Percentiles rank a stretch among this genome's conserved stretches.
Evolutionary conservation across 2,888 invertebrate genomes (phyloP).

Genomic region (Cryptophagus acutangulus): DNA sequence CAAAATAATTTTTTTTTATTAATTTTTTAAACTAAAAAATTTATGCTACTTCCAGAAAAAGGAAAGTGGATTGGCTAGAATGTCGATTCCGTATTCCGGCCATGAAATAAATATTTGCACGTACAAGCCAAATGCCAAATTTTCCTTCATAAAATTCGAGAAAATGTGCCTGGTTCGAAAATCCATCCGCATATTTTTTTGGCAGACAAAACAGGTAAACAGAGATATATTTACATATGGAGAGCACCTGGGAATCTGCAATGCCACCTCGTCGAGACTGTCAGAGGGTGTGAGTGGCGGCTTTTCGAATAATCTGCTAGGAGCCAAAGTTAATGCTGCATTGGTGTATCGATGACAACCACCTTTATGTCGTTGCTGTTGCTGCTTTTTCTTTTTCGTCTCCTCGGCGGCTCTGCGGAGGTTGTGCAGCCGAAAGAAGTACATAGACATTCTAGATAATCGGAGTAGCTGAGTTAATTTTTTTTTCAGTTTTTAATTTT

Average conservation of each 20-base stretch:
- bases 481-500: no score
- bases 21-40: no score
- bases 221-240: constrained; percentile 22
- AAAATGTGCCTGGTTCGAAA: no score
- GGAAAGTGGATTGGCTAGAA: no score
- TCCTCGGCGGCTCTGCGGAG: constrained; percentile 79
- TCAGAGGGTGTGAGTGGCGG: constrained; percentile 81
- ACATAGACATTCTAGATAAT: constrained; percentile 83
- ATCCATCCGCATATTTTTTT: no score
- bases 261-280: constrained; percentile 86
- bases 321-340: constrained; percentile 61
- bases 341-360: constrained; percentile 52
- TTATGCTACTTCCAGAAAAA: no score
- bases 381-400: constrained; percentile 59
- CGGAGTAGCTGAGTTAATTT: no score
- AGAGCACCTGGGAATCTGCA: constrained; percentile 78
- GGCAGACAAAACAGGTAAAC: constrained; percentile 12
- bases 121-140: no score
- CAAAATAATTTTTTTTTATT: no score
- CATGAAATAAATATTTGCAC: no score
- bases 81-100: no score
- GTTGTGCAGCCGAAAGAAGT: constrained; percentile 92
- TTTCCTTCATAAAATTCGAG: no score
- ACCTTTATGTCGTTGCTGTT: constrained; percentile 40
- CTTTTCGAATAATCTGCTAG: constrained; percentile 78